Conservation (phyloP, 2,888 invertebrate species). For the Meiosimyza platycephala region DNA sequence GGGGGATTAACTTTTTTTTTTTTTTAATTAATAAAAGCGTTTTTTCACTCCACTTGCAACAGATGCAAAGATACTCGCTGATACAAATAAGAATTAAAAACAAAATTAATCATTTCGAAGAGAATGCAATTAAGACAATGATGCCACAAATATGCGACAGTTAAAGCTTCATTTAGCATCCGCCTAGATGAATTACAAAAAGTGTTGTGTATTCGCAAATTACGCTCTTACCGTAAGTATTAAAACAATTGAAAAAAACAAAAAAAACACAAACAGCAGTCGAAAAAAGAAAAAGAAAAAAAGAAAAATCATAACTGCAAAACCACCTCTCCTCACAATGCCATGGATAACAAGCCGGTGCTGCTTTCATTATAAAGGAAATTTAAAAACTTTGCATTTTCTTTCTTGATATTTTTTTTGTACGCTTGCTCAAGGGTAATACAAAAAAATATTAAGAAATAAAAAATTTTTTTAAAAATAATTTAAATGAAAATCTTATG, state of each 20-base stretch:
- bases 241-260: neutral
- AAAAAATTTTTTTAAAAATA: no score
- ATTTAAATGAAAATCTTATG: neutral
- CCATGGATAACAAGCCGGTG: constrained; percentile 2
- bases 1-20: no score
- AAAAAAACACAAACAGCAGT: constrained; percentile 5
- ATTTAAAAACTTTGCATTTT: neutral
- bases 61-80: neutral
- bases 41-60: neutral
- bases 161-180: constrained; percentile 20
- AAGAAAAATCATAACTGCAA: neutral
- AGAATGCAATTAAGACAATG: constrained; percentile 12
- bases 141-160: constrained; percentile 32
- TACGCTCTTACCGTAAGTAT: constrained; percentile 9
- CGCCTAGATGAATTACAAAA: constrained; percentile 1
- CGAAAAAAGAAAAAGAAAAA: neutral
- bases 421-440: neutral
- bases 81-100: neutral
- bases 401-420: neutral
- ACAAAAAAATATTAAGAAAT: neutral
- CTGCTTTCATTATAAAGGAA: neutral
- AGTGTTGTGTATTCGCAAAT: constrained; percentile 10
- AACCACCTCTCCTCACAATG: neutral
- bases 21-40: no score
- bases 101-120: constrained; percentile 30